Conservation (phyloP, 2,113 vertebrate genomes). For the Baryphthengus martii region DNA sequence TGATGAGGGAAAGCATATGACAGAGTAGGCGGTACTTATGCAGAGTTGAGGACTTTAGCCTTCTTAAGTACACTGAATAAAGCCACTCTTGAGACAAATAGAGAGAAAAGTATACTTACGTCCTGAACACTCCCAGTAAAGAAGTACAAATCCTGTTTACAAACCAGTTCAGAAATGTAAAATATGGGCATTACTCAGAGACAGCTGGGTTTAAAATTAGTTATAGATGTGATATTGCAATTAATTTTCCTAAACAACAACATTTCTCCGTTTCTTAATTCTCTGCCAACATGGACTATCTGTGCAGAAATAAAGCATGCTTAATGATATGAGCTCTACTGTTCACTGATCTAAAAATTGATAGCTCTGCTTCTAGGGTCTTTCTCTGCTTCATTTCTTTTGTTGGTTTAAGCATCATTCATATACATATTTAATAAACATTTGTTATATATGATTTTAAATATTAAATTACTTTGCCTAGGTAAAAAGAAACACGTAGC, state of each 20-base stretch:
- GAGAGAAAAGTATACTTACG: background rate
- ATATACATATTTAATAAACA: background rate
- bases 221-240: background rate
- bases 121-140: background rate
- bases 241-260: background rate
- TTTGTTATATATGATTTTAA: background rate
- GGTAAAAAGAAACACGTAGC: background rate
- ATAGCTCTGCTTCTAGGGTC: background rate
- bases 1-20: rapidly evolving
- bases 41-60: background rate
- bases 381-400: conserved; percentile 3
- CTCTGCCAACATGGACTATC: background rate
- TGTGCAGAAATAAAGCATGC: background rate
- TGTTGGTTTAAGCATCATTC: background rate
- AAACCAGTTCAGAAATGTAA: background rate
- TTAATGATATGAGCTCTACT: background rate
- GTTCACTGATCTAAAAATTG: background rate
- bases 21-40: rapidly evolving
- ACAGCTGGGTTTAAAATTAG: background rate
- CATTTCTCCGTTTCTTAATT: background rate
- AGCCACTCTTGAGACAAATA: background rate
- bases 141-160: background rate
- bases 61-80: background rate
- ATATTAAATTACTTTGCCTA: background rate
- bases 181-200: background rate